A percentile compares a stretch with the other conserved stretches of the same genome.
Evolutionary conservation across 2,797 vertebrate species (phyloP).

Genomic region (Cyclura pinguis): DNA sequence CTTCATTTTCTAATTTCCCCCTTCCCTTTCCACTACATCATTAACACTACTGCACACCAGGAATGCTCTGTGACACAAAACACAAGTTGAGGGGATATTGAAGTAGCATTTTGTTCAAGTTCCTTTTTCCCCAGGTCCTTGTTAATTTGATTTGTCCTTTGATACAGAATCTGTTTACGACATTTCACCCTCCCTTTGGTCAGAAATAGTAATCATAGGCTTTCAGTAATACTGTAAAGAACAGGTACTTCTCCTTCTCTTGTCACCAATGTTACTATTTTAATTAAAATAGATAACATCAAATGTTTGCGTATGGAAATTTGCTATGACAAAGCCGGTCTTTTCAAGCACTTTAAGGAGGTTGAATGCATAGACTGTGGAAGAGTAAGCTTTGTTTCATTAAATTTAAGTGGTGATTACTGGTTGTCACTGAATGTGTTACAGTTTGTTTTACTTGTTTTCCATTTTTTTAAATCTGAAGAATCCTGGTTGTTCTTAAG

Average conservation of each 20-base stretch:
- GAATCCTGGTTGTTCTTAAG: neutral
- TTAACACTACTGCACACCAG: conserved; percentile 30
- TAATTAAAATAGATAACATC: neutral
- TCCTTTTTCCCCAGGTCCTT: conserved; percentile 79
- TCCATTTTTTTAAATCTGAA: neutral
- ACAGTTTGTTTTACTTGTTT: neutral
- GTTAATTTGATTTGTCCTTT: conserved; percentile 77
- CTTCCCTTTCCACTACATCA: conserved; percentile 21
- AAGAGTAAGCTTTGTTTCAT: neutral
- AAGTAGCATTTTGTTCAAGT: conserved; percentile 76
- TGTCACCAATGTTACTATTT: neutral
- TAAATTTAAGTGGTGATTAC: neutral
- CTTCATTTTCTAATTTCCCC: conserved; percentile 25
- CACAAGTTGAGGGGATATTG: conserved; percentile 20
- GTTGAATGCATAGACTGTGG: neutral
- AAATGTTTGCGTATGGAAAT: neutral
- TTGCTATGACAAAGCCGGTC: neutral
- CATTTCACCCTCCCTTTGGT: conserved; percentile 76
- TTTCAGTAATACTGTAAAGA: conserved; percentile 80
- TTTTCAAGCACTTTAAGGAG: neutral
- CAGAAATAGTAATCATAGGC: conserved; percentile 82
- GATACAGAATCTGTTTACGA: conserved; percentile 75
- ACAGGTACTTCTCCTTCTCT: conserved; percentile 72
- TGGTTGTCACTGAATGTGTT: neutral
- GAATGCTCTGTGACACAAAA: conserved; percentile 37